Percentiles rank a stretch among this genome's conserved stretches.
Conservation (phyloP, 2,797 vertebrate genomes). For the Pangasius sanitwongsei region DNA sequence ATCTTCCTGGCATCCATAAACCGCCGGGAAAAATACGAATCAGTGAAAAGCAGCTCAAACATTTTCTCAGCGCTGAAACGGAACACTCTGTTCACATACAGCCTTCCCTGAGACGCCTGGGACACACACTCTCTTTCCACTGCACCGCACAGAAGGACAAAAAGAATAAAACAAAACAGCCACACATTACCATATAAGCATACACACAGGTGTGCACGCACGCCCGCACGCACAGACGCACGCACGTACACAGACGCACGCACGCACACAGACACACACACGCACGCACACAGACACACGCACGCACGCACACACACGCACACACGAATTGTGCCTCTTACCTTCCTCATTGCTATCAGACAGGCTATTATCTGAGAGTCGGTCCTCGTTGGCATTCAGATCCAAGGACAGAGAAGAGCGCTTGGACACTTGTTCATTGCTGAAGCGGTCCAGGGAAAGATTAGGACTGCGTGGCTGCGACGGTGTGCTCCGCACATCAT, state of each 20-base stretch:
- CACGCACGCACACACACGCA: not conserved
- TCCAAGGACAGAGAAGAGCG: slow-evolving; percentile 78
- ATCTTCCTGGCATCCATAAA: slow-evolving; percentile 86
- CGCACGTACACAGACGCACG: not conserved
- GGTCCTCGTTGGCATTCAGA: slow-evolving; percentile 86
- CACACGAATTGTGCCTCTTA: slow-evolving; percentile 59
- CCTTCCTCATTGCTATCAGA: slow-evolving; percentile 87
- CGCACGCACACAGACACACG: not conserved
- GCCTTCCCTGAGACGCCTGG: slow-evolving; percentile 80
- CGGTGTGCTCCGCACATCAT: slow-evolving; percentile 71
- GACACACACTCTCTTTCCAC: slow-evolving; percentile 76
- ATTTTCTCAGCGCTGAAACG: slow-evolving; percentile 88
- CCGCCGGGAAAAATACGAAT: slow-evolving; percentile 86
- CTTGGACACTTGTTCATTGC: slow-evolving; percentile 69
- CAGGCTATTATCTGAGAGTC: slow-evolving; percentile 80
- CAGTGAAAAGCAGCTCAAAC: slow-evolving; percentile 94
- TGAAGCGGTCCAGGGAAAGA: slow-evolving; percentile 69
- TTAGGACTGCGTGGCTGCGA: slow-evolving; percentile 69
- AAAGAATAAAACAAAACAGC: slow-evolving; percentile 6
- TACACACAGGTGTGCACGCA: not conserved
- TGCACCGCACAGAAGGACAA: slow-evolving; percentile 47
- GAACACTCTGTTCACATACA: slow-evolving; percentile 89
- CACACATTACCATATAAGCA: not conserved
- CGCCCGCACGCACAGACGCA: too few relatives aligned
- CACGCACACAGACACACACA: not conserved